Evolutionary conservation across 2,888 invertebrate genomes (phyloP).

Genomic region (Vanessa cardui): DNA sequence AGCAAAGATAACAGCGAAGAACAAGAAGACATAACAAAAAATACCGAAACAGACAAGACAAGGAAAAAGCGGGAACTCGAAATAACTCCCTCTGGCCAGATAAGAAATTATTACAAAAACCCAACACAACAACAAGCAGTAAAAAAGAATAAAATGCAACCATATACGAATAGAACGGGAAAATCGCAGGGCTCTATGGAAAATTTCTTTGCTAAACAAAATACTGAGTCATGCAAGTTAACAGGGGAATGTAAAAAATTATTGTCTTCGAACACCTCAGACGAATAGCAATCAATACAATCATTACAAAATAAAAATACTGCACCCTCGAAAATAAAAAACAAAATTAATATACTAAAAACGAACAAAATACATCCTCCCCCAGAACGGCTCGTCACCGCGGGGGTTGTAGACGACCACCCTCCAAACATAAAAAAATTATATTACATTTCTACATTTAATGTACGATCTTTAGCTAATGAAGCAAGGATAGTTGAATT

Average conservation of each 20-base stretch:
- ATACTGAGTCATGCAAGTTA: constrained; percentile 1
- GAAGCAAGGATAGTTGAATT: no score
- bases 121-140: constrained; percentile 1
- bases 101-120: not conserved
- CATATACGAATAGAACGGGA: constrained; percentile 1
- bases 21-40: not conserved
- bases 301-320: no score
- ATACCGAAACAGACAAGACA: constrained; percentile 2
- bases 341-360: no score
- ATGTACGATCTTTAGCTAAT: no score
- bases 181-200: not conserved
- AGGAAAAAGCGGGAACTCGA: not conserved
- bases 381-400: no score
- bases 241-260: not conserved
- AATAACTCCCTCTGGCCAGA: constrained; percentile 1
- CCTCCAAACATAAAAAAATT: no score
- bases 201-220: constrained; percentile 3
- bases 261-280: constrained; percentile 1
- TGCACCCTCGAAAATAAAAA: no score
- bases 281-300: no score
- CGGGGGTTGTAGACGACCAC: no score
- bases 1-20: constrained; percentile 1
- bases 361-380: no score
- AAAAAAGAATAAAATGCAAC: constrained; percentile 3
- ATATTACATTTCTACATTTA: no score